These are phyloP conservation scores for Rana temporaria DNA, from an alignment of 2,113 vertebrate genomes.

Conservation along the genomic window DNA sequence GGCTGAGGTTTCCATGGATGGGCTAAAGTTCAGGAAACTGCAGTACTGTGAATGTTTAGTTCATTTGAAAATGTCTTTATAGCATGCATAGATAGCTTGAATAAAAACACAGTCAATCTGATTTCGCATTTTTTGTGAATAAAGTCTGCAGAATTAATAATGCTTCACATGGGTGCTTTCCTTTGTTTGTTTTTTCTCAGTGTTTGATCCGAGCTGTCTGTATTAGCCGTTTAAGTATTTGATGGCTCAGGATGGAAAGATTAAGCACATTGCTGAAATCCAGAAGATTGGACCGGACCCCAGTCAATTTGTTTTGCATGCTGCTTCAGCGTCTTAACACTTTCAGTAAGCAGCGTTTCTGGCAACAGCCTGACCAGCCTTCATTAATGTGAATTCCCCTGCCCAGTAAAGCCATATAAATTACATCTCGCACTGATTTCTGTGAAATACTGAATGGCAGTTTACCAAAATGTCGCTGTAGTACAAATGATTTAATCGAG, in stretches of 20 bases:
- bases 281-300: conserved; percentile 20
- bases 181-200: too few relatives aligned
- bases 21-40: too few relatives aligned
- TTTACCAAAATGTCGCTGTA: not conserved
- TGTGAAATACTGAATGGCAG: conserved; percentile 4
- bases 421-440: conserved; percentile 19
- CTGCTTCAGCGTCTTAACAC: conserved; percentile 4
- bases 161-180: too few relatives aligned
- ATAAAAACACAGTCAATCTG: too few relatives aligned
- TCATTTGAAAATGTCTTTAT: too few relatives aligned
- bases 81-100: too few relatives aligned
- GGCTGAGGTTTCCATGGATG: too few relatives aligned
- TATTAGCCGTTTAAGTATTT: not conserved
- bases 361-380: not conserved
- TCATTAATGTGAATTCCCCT: conserved; percentile 35
- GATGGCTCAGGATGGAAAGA: conserved; percentile 21
- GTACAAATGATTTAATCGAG: not conserved
- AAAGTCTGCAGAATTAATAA: too few relatives aligned
- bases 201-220: not conserved
- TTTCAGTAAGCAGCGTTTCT: not conserved
- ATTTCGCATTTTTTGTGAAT: too few relatives aligned
- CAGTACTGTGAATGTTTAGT: too few relatives aligned
- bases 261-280: conserved; percentile 16
- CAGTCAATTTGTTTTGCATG: conserved; percentile 41
- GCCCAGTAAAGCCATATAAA: not conserved